phyloP scores from a whole-genome alignment of 2,113 vertebrate species.

The Dipodomys stephensi region DNA sequence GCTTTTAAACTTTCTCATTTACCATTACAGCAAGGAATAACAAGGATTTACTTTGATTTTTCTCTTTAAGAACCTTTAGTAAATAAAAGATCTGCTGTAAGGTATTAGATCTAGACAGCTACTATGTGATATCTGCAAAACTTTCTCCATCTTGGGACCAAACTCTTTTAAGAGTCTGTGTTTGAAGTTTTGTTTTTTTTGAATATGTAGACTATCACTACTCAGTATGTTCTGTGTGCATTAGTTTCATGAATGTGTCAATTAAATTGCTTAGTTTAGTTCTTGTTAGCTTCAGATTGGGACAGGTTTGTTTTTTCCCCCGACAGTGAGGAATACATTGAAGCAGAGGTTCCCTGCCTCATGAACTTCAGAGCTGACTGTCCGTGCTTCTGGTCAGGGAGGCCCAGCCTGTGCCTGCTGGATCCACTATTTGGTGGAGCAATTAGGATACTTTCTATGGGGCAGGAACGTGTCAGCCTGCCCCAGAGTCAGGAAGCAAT shows the following conservation, averaged over 20 bases:
- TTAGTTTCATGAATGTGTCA: neutral
- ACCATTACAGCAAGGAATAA: too few species aligned
- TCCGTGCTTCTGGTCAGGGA: constrained; percentile 50
- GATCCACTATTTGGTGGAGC: constrained; percentile 24
- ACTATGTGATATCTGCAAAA: neutral
- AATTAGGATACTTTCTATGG: neutral
- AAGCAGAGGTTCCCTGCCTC: constrained; percentile 46
- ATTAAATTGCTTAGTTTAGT: constrained; percentile 46
- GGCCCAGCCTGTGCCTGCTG: neutral
- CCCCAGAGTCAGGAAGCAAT: neutral
- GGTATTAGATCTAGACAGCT: neutral
- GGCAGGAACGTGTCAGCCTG: rapidly evolving
- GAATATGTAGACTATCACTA: neutral
- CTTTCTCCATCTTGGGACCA: constrained; percentile 11
- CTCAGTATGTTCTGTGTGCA: neutral
- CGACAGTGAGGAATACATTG: neutral
- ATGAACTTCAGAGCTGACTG: constrained; percentile 46
- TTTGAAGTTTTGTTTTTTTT: neutral
- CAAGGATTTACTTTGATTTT: too few species aligned
- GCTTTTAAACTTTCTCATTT: too few species aligned
- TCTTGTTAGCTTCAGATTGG: constrained; percentile 23
- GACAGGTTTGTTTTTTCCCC: constrained; percentile 42
- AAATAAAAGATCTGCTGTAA: too few species aligned
- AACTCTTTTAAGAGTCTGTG: constrained; percentile 7
- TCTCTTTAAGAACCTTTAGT: too few species aligned